Base-by-base conservation (phyloP, 1,140 invertebrate species). In the Plutomurus gul region DNA sequence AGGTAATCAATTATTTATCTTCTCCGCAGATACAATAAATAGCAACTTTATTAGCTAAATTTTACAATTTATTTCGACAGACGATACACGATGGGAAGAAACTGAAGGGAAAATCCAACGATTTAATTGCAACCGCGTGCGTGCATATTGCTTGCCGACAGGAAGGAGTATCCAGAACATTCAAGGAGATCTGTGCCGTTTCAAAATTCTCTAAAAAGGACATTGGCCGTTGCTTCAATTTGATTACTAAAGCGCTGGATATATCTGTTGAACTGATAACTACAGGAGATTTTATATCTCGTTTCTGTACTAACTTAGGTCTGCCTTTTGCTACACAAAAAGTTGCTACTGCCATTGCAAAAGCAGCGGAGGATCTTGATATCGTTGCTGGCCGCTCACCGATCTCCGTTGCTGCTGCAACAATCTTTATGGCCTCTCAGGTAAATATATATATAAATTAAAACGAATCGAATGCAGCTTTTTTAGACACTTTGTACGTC, bases 121-220 rank as follows among this genome's bases (percentile, higher is more conserved):
- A 99, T 88, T 97, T 98, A 0, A 99, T 99, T 85, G 96, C 97
- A 0, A 98, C 98, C 0, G 97, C 98, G 0, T 99, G 97, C 88
- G 89, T 99, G 7, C 99, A 99, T 85, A 99, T 99, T 83, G 97
- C 98, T 1, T 99, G 98, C 86, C 89, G 98, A 37, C 97, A 99
- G 86, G 98, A 99, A 88, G 96, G 96, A 11, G 98, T 99, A 0
- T 98, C 98, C 0, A 91, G 98, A 84, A 99, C 98, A 39, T 99
- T 99, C 86, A 99, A 97, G 90, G 97, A 99, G 91, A 99, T 99
- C 71, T 99, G 97, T 88, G 96, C 97, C 8, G 95, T 99, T 33
- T 98, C 96, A 84, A 98, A 97, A 88, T 96, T 99, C 56, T 98
- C 97, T 82, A 99, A 99, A 87, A 99, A 99, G 86, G 98, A 99